A percentile compares a stretch with the other conserved stretches of the same genome.
These are phyloP conservation scores for Porites divaricata DNA, from an alignment of 92 coral and sea anemone genomes.

Conservation along the genomic window DNA sequence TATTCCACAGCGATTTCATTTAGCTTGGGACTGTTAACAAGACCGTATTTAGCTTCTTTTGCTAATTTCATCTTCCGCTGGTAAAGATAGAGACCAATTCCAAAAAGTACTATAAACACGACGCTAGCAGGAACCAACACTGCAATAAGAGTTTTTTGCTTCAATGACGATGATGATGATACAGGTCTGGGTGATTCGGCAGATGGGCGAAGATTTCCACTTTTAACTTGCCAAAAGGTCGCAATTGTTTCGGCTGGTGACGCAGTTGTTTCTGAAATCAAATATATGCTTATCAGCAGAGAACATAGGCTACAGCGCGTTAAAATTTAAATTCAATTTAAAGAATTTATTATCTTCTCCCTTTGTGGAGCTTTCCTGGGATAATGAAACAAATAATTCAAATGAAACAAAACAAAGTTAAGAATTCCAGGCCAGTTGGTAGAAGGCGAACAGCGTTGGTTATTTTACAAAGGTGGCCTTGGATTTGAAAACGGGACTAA, in stretches of 20 bases:
- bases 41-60: conserved; percentile 32
- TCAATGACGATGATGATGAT: background rate
- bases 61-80: background rate
- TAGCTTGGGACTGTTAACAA: conserved; percentile 27
- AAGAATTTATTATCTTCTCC: too few relatives aligned
- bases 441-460: too few relatives aligned
- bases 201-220: too few relatives aligned
- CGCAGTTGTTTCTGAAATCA: conserved; percentile 14
- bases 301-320: too few relatives aligned
- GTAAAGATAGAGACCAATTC: background rate
- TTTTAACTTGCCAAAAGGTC: background rate
- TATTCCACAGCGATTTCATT: conserved; percentile 49
- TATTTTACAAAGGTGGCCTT: too few relatives aligned
- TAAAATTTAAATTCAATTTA: background rate
- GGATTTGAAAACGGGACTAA: too few relatives aligned
- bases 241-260: background rate
- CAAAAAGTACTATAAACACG: background rate
- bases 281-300: background rate
- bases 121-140: background rate
- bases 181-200: too few relatives aligned
- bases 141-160: background rate
- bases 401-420: too few relatives aligned
- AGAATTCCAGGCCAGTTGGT: too few relatives aligned
- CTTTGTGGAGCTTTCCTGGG: too few relatives aligned
- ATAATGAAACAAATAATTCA: too few relatives aligned